Evolutionary conservation across 2,797 vertebrate species (phyloP).

Genomic region (Poeciliopsis paucimaculata): DNA sequence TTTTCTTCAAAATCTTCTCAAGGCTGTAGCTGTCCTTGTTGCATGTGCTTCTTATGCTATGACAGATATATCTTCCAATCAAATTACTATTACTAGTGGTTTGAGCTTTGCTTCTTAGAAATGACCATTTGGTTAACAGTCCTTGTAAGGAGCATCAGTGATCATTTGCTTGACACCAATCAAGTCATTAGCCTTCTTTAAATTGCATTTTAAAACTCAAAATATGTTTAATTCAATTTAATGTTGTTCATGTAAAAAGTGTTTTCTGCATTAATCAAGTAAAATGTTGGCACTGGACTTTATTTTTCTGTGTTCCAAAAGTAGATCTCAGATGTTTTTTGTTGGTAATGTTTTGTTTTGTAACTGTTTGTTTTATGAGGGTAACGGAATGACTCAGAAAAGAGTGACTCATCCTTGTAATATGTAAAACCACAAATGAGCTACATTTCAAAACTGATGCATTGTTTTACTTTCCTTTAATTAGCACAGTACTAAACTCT

Average conservation of each 20-base stretch:
- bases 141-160: too few species aligned
- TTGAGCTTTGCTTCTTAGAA: too few species aligned
- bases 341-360: slow-evolving; percentile 9
- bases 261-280: too few species aligned
- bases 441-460: background rate
- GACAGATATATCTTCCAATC: too few species aligned
- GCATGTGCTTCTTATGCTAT: too few species aligned
- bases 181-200: background rate
- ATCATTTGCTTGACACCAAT: too few species aligned
- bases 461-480: background rate
- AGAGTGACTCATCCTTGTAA: slow-evolving; percentile 39
- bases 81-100: too few species aligned
- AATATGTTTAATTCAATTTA: background rate
- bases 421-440: slow-evolving; percentile 3
- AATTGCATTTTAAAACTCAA: background rate
- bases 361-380: slow-evolving; percentile 11
- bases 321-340: background rate
- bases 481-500: background rate
- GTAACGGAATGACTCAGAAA: slow-evolving; percentile 44
- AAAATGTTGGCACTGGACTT: too few species aligned
- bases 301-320: background rate
- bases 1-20: too few species aligned
- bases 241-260: too few species aligned
- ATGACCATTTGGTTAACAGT: too few species aligned
- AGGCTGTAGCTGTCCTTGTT: too few species aligned